Evolutionary conservation across 2,888 invertebrate genomes (phyloP), one percentile per base, ranked within the genome.

Genomic region (Drosophila anomelani): DNA sequence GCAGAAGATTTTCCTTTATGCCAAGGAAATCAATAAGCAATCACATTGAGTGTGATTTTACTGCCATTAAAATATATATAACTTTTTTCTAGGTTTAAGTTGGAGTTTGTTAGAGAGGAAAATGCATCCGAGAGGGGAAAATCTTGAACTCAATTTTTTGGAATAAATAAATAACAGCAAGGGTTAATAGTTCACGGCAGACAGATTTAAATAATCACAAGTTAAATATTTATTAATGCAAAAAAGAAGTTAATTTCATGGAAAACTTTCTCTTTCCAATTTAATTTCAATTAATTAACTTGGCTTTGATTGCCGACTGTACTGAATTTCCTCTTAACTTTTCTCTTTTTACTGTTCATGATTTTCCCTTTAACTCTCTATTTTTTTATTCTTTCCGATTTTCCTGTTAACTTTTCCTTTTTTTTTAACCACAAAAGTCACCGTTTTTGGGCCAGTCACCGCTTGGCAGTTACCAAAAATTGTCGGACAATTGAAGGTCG

Each of bases 401-500:
- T 46, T 23, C 13, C 34, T 34, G 34, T 12, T 34, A 34, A 34
- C 15, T 15, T 32, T 13, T 8, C 9, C 20, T 2, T 20, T 20
- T 47, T 39, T 7, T 12, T 10, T 12, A 8, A 20, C 34, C 34
- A 34, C 34, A 51, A 51, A 49, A 51, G 34, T 51, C 34, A 34
- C 51, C 34, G 20, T 34, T 41, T 63, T 64, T 41, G 34, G 47
- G 34, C 49, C 15, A 64, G 47, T 64, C 66, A 64, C 64, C 23
- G 23, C 8, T 39, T 46, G 53, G 36, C 53, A 57, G 23, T 61
- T 58, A 58, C 49, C 56, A 17, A 57, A 64, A 64, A 66, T 51
- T 51, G 49, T 51, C 10, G 64, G 64, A 29, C 49, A 64, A 51
- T 66, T 64, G 64, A 66, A 64, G 64, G 64, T 64, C 64, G 12